A percentile compares a stretch with the other conserved stretches of the same genome.
Conservation (phyloP, 1,140 invertebrate species). For the Heliconius hermathena region DNA sequence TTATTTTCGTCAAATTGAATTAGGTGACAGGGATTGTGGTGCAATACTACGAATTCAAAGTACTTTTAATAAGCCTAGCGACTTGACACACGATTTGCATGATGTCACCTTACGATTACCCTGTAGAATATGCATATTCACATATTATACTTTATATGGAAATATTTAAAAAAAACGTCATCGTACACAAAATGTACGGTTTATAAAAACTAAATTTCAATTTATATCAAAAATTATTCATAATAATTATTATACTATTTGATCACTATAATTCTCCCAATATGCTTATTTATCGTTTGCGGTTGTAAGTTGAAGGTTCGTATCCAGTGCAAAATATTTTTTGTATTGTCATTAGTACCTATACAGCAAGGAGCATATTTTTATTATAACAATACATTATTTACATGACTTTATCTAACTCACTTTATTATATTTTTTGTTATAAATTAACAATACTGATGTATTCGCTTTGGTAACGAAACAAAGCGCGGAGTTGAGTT, state of each 20-base stretch:
- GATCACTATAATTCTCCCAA: too few relatives aligned
- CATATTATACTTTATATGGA: slow-evolving; percentile 5
- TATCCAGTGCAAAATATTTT: not conserved
- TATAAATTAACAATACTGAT: too few relatives aligned
- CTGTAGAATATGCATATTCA: not conserved
- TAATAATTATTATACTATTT: too few relatives aligned
- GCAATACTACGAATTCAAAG: slow-evolving; percentile 8
- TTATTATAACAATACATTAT: too few relatives aligned
- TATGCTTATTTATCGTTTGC: not conserved
- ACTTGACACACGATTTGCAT: not conserved
- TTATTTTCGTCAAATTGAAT: not conserved
- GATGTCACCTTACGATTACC: slow-evolving; percentile 3
- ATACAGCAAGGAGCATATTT: not conserved
- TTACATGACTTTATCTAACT: too few relatives aligned
- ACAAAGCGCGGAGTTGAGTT: too few relatives aligned
- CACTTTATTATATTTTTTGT: too few relatives aligned
- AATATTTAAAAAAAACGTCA: not conserved
- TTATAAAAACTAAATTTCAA: not conserved
- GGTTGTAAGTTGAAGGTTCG: not conserved
- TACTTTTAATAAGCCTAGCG: not conserved
- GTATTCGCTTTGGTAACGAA: too few relatives aligned
- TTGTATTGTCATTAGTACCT: not conserved
- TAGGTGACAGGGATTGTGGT: not conserved
- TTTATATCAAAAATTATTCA: too few relatives aligned
- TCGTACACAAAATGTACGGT: not conserved